Evolutionary conservation across 2,888 invertebrate species (phyloP), one percentile per base, ranked within the genome.

Genomic region (Eulithis prunata): DNA sequence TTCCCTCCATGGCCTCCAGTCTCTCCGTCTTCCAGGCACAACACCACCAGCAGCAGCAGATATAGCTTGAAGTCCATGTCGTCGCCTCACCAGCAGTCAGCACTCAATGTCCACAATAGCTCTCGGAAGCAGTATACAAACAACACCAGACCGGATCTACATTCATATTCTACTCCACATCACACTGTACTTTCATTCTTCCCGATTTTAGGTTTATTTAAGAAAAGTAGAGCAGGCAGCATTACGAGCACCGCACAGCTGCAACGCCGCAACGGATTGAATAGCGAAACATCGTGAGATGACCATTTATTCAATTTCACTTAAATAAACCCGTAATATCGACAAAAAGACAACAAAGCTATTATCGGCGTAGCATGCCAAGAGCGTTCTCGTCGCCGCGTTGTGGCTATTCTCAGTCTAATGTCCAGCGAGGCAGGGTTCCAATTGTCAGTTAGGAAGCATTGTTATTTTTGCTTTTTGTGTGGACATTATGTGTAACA

Each of bases 291-390:
- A 87, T 86, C 77, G 83, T 82, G 88, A 88, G 87, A 87, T 90
- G 88, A 88, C 90, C 91, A 91, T 93, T 93, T 93, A 93, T 92
- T 90, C 86, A 90, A 91, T 93, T 93, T 91, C 93, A 87, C 91
- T 91, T 91, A 91, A 91, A 91, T 91, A 90, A 90, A 91, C 88
- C 87, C 81, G 90, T 88, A 88, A 90, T 91, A 85, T 90, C 83
- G 83, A 87, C 88, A 92, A 91, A 91, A 91, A 89, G 88, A 88
- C 83, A 80, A 89, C 84, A 80, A 82, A 71, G 75, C 76, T 68
- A 76, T 80, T 86, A 85, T 81, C 83, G 81, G 73, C 81, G 79
- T 75, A 82, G 80, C 85, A 81, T 80, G 84, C 78, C 78, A 77
- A 78, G 78, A 78, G 79, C 78, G 76, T 74, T 74, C 73, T 66